Conservation (phyloP, 2,888 invertebrate genomes). For the Apodemia duryi region DNA sequence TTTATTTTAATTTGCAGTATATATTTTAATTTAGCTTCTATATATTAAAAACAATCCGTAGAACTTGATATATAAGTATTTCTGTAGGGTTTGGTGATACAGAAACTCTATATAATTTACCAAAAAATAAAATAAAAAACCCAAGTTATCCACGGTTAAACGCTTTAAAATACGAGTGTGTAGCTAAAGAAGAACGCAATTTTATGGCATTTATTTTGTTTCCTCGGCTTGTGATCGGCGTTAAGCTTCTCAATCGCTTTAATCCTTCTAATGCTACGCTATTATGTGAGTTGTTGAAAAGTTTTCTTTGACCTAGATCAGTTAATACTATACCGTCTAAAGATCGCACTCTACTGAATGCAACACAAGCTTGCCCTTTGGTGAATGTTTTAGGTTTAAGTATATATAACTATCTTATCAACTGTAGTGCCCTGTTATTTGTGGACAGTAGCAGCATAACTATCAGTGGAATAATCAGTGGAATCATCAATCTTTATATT, state of each 20-base stretch:
- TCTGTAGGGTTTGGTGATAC: too few relatives aligned
- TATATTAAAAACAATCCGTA: too few relatives aligned
- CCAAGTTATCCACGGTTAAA: too few relatives aligned
- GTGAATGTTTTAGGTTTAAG: not conserved
- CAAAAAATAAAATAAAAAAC: too few relatives aligned
- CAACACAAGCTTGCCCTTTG: not conserved
- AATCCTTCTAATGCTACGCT: not conserved
- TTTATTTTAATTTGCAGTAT: too few relatives aligned
- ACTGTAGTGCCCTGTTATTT: not conserved
- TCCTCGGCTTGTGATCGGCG: not conserved
- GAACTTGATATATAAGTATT: too few relatives aligned
- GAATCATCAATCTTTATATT: too few relatives aligned
- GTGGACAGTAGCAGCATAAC: not conserved
- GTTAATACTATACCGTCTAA: not conserved
- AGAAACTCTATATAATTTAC: too few relatives aligned
- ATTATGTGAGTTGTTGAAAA: not conserved
- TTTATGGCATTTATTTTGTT: not conserved
- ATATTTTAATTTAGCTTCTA: too few relatives aligned
- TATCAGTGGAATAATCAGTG: too few relatives aligned
- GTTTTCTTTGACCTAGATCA: not conserved
- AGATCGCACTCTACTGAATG: not conserved
- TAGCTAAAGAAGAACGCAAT: too few relatives aligned
- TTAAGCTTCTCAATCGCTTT: not conserved
- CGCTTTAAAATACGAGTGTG: too few relatives aligned
- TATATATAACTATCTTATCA: not conserved